Base-by-base conservation (phyloP, 2,113 vertebrate genomes). In the Baryphthengus martii region DNA sequence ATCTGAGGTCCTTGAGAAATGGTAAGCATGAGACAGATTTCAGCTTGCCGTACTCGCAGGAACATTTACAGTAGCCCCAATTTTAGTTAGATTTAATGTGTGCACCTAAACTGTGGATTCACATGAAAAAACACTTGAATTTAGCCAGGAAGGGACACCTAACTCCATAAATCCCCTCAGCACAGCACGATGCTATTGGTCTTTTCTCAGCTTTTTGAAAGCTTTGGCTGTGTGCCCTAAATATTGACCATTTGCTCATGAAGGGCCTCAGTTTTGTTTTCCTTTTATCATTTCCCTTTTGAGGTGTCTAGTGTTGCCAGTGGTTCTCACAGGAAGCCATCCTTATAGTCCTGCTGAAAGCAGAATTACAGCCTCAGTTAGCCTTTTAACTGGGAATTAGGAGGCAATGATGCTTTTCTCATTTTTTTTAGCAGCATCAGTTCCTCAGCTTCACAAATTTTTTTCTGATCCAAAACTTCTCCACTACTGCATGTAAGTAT, bases 1-100 rank as follows among this genome's bases (percentile, higher is more conserved):
- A 75, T 88, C 70, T 78, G 87, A 80, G 61, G 45, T 92, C 37
- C 74, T 81, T 70, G 75, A 90, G 72, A 86, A 88, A 62, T 20
- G 19, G 26, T 77, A 88, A 70, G 80, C 16, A 25, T n/a, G 26
- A 78, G 65, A 31, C 45, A 74, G 77, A 67, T 58, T 88, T 59
- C 42, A 79, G 84, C 47, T 65, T 76, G 66, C 40, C 8, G 5
- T 50, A 74, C 65, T 78, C 91, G 40, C 39, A 77, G 53, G 39
- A 28, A 65, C 21, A 37, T 85, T 90, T 81, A 42, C 49, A 52
- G 45, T 76, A 84, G 75, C 31, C 53, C 56, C 53, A 58, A 58
- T 67, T 90, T 88, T 90, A 39, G 52, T 71, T 93, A 67, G 40
- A 52, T 61, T 88, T 81, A 62, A 55, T 85, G 40, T 93, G 25